phyloP scores from a whole-genome alignment of 2,888 invertebrate species.

The Drosophila stalkeri region DNA sequence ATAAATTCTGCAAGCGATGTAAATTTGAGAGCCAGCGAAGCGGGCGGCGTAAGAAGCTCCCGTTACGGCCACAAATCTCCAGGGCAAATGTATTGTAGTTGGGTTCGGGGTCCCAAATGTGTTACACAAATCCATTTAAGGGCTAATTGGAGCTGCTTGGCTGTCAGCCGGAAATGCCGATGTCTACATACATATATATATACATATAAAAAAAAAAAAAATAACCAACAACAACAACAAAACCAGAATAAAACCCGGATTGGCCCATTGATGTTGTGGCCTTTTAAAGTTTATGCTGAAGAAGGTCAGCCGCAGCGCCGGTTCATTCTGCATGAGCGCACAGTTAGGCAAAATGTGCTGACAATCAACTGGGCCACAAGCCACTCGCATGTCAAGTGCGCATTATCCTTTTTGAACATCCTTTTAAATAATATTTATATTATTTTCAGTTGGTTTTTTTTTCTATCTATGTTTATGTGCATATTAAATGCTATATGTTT shows the following conservation, averaged over 20 bases:
- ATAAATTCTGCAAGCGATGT: constrained; percentile 53
- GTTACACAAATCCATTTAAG: constrained; percentile 77
- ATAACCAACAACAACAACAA: neutral
- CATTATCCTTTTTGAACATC: constrained; percentile 65
- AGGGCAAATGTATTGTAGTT: constrained; percentile 41
- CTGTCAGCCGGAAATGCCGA: constrained; percentile 53
- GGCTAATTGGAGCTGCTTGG: constrained; percentile 72
- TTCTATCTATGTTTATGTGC: neutral
- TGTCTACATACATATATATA: constrained; percentile 25
- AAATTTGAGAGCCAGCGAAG: constrained; percentile 41
- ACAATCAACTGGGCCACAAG: constrained; percentile 19
- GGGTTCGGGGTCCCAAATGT: constrained; percentile 54
- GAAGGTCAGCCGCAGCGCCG: constrained; percentile 32
- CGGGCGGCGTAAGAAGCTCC: neutral
- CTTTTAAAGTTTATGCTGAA: constrained; percentile 25
- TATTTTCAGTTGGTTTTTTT: constrained; percentile 1
- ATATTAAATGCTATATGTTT: constrained; percentile 47
- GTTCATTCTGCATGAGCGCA: constrained; percentile 56
- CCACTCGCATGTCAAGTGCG: constrained; percentile 36
- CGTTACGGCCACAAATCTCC: constrained; percentile 62
- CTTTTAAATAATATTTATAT: constrained; percentile 16
- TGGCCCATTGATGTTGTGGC: constrained; percentile 11
- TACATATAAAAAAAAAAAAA: constrained; percentile 8
- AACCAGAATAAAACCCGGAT: constrained; percentile 15
- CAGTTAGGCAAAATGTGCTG: constrained; percentile 26